Percentiles rank a stretch among this genome's conserved stretches.
Conservation (phyloP, 2,797 vertebrate species). For the Sebastes matsubarae region DNA sequence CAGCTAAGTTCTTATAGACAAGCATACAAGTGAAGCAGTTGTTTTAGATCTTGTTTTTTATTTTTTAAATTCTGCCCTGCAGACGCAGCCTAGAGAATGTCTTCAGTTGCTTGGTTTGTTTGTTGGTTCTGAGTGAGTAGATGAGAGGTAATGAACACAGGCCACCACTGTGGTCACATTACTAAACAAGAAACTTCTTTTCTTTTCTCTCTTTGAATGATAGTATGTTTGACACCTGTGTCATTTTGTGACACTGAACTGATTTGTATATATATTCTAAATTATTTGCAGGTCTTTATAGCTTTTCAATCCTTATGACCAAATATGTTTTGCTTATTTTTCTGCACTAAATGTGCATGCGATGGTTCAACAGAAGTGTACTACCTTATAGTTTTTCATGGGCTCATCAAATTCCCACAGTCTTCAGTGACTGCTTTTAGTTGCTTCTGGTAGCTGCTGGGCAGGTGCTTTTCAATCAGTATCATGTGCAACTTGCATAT, state of each 20-base stretch:
- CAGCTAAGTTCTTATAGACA: not conserved
- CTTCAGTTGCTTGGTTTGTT: not conserved
- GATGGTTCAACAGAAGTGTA: not conserved
- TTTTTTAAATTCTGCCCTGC: not conserved
- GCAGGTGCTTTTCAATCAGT: not conserved
- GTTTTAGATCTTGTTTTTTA: not conserved
- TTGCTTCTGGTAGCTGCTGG: not conserved
- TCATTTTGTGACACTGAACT: slow-evolving; percentile 13
- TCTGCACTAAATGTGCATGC: slow-evolving; percentile 18
- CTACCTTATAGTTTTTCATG: not conserved
- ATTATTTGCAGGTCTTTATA: slow-evolving; percentile 37
- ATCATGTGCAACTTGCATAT: not conserved
- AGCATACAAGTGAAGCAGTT: not conserved
- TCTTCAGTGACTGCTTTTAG: not conserved
- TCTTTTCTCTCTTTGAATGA: not conserved
- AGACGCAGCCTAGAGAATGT: slow-evolving; percentile 6
- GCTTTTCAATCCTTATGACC: slow-evolving; percentile 41
- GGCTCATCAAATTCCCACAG: not conserved
- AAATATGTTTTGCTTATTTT: slow-evolving; percentile 41
- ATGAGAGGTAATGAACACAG: not conserved
- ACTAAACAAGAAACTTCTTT: not conserved
- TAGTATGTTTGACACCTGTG: slow-evolving; percentile 8
- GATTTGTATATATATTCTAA: slow-evolving; percentile 40
- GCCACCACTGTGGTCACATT: not conserved
- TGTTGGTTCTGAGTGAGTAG: not conserved